Evolutionary conservation across 2,113 vertebrate species (phyloP), one percentile per base, ranked within the genome.

Genomic region (Grammomys surdaster): DNA sequence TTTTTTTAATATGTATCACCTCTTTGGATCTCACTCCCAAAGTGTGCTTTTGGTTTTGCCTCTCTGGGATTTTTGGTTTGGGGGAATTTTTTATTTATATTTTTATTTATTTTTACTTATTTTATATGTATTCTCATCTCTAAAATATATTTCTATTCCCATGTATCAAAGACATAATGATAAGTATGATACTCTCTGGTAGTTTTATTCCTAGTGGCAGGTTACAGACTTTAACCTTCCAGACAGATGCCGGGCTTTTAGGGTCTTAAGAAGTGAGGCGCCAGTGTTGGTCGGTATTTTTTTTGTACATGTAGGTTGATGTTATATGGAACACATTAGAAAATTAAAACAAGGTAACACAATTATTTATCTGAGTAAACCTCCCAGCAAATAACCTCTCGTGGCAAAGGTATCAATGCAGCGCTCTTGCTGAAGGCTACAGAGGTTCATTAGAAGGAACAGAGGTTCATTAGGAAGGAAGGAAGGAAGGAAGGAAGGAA

Each of bases 261-360:
- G 22, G 65, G 24, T 76, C 77, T 88, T 86, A 40, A 95, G 86
- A 86, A 81, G 60, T 92, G 90, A 72, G 92, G 14, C 82, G 48
- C 51, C 90, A 88, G 65, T 82, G 19, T 80, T 46, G 40, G 40
- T 7, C 69, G 43, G 40, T 48, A 7, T 70, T 36, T 70, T 70
- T 63, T 70, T 54, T 54, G 65, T 33, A 22, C 73, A 19, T 20
- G 54, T 90, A 67, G 88, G 24, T 43, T 67, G 14, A 77, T 86
- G 86, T 95, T 82, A 69, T n/a, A 33, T 17, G 40, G 16, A 56
- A 58, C 10, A 28, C 26, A 76, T 85, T 78, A 80, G 81, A 95
- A 96, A 97, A 93, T 80, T 81, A 89, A 75, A 86, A 91, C 56
- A 90, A 89, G 89, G 5, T 65, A 69, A 31, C 72, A 51, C 22